Base-by-base conservation (phyloP, 1,140 invertebrate species). In the Drosophila oshimai region DNA sequence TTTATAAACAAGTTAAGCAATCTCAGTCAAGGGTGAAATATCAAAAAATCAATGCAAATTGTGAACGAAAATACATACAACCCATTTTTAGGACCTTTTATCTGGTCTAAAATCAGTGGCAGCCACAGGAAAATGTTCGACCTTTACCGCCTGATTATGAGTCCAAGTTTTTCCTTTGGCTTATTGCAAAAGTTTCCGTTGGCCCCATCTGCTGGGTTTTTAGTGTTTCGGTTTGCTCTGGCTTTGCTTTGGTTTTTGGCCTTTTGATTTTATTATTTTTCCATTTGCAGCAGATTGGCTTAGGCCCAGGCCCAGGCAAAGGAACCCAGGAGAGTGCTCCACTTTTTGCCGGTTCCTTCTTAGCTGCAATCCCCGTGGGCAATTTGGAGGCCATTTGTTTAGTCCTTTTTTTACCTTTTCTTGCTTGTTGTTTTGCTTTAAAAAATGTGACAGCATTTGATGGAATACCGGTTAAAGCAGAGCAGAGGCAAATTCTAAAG, bases 241-340 rank as follows among this genome's bases (percentile, higher is more conserved):
- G 13, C 18, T 46, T 42, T 37, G 51, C 24, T 36, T 26, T 70
- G 33, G 20, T 41, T 50, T 49, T 42, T 68, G 46, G 53, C 36
- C 36, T 53, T 68, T 49, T 71, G 73, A 71, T 77, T 77, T 77
- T 76, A 77, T 77, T 77, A 77, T 76, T 76, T 76, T 77, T 76
- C 74, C 57, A 77, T 77, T 77, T 76, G 74, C 74, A 64, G 73
- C 72, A 75, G 64, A 76, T 76, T 76, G 64, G 64, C 65, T 76
- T 39, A 45, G 60, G 34, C 20, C 58, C 44, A 45, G 60, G 34
- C 20, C 58, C 44, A 13, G 26, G 13, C 58, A 49, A 26, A 29
- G 33, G 20, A 28, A 67, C 57, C 60, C 62, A 39, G 20, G 60
- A 62, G 42, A 29, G 42, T 37, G 53, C 53, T 58, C 36, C n/a